Evolutionary conservation across 2,888 invertebrate genomes (phyloP), one percentile per base, ranked within the genome.

Genomic region (Melanostoma mellinum): DNA sequence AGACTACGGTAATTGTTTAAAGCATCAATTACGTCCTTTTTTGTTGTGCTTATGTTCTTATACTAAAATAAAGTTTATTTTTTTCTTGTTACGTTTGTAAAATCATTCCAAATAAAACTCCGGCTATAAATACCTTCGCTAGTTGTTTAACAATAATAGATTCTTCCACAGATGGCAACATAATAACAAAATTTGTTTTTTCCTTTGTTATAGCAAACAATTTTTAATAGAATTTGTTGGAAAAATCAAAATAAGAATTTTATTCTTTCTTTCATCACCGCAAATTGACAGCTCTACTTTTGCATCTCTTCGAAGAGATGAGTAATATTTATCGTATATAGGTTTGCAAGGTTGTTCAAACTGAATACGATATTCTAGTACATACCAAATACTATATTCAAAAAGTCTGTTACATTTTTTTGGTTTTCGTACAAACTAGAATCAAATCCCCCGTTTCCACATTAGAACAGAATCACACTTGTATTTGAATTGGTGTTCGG

Each of bases 1-100:
- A 97, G 92, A 81, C 95, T 94, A 87, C 92, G 92, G 89, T 95
- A 97, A 72, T 92, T 92, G 71, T 92, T 92, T 53, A 95, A 89
- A n/a, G 93, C 94, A 88, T 92, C 93, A 56, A 93, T 86, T 20
- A 96, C 93, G 90, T 96, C 96, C 88, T 94, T 93, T 86, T 93
- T 93, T 1, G 95, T 94, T 67, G 92, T 91, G 61, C 94, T 94
- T 67, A 94, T 92, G 92, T 95, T 94, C 88, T 94, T 93, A 90
- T 96, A 96, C 95, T 96, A 90, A 79, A 92, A 92, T 42, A 32
- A 8, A 55, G 8, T 42, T 42, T 53, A 30, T 32, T 38, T 35
- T 50, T 33, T 56, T 9, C 3, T 2, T 60, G 8, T n/a, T 6
- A n/a, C 9, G 3, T 6, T 36, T 4, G 6, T 35, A n/a, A n/a